A percentile compares a stretch with the other conserved stretches of the same genome.
Evolutionary conservation across 1,140 invertebrate species (phyloP).

Genomic region (Samia ricini): DNA sequence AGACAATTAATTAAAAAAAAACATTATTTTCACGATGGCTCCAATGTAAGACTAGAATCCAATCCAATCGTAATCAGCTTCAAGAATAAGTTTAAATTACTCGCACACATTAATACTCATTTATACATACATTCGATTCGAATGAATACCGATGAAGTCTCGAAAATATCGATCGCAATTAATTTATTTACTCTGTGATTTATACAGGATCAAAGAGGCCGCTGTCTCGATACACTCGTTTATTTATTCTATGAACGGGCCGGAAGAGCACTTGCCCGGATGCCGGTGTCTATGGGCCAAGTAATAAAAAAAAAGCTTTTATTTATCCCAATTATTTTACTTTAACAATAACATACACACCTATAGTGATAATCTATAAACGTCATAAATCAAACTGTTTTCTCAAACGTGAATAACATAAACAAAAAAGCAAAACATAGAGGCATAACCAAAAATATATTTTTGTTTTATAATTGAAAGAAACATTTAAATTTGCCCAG

Average conservation of each 20-base stretch:
- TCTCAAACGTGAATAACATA: neutral
- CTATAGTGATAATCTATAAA: too few species aligned
- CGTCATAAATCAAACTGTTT: neutral
- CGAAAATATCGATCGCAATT: neutral
- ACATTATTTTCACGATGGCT: too few species aligned
- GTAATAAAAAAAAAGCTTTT: neutral
- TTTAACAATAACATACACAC: too few species aligned
- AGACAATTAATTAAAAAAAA: too few species aligned
- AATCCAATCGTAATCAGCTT: neutral
- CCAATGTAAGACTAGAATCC: too few species aligned
- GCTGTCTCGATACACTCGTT: slow-evolving; percentile 19
- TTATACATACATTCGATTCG: neutral
- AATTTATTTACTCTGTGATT: slow-evolving; percentile 18
- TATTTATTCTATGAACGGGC: slow-evolving; percentile 28
- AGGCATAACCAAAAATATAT: neutral
- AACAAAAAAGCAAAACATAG: neutral
- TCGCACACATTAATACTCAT: neutral
- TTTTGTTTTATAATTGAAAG: too few species aligned
- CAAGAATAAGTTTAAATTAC: neutral
- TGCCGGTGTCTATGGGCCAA: slow-evolving; percentile 5
- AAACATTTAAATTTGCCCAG: too few species aligned
- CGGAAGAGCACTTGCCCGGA: slow-evolving; percentile 20
- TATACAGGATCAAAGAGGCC: slow-evolving; percentile 19
- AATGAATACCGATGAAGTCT: neutral
- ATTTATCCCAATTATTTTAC: neutral